Conservation (phyloP, 2,113 vertebrate species). For the Dryoscopus gambensis region DNA sequence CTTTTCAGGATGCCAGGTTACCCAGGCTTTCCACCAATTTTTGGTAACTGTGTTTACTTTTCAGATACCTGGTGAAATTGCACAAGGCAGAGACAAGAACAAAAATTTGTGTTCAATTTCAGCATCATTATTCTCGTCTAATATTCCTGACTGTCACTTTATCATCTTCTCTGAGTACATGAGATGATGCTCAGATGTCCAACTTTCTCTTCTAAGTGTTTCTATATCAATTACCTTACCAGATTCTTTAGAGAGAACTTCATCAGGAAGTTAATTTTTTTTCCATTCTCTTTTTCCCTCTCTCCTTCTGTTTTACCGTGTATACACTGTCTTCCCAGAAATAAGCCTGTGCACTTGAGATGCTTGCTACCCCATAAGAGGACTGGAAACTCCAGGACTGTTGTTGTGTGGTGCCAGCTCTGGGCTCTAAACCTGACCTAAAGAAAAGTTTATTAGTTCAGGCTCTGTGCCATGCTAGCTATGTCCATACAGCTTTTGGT, state of each 20-base stretch:
- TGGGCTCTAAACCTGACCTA: background rate
- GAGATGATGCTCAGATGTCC: background rate
- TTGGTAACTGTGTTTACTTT: background rate
- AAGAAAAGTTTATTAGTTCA: background rate
- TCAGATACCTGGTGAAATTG: background rate
- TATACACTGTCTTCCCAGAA: background rate
- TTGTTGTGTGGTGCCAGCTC: background rate
- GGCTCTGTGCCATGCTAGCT: background rate
- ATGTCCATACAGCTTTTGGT: background rate
- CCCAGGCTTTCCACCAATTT: background rate
- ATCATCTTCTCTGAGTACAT: background rate
- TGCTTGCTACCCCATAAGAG: background rate
- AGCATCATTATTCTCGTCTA: background rate
- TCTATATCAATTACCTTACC: background rate
- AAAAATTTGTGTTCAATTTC: background rate
- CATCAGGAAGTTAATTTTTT: background rate
- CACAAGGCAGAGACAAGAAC: background rate
- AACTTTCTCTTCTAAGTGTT: background rate
- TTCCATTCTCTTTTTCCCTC: accelerated
- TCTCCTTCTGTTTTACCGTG: background rate
- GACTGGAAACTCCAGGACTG: background rate
- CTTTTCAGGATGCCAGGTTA: background rate
- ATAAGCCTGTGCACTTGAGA: background rate
- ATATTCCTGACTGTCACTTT: background rate
- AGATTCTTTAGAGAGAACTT: background rate